Conservation (phyloP, 2,888 invertebrate species). For the Hymenopus coronatus region DNA sequence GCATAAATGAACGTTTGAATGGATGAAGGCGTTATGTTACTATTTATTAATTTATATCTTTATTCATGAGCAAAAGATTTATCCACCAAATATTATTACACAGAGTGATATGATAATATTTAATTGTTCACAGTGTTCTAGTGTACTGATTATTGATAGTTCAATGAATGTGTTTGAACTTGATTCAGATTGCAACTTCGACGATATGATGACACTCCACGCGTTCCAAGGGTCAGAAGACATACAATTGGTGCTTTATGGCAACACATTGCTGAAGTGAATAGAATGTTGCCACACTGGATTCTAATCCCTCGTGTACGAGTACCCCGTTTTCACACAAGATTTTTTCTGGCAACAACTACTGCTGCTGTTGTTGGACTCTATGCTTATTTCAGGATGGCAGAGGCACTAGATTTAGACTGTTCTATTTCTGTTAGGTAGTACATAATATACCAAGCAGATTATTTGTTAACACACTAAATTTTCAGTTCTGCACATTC, state of each 20-base stretch:
- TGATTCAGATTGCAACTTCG: conserved; percentile 30
- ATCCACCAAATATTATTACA: no score
- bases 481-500: not conserved
- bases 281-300: conserved; percentile 15
- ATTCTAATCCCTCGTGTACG: conserved; percentile 42
- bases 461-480: not conserved
- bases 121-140: no score
- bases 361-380: conserved; percentile 59
- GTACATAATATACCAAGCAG: not conserved
- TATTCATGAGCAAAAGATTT: no score
- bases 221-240: not conserved
- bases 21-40: no score
- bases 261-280: not conserved
- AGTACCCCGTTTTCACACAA: conserved; percentile 45
- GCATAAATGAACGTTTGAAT: no score
- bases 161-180: no score
- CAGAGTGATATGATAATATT: no score
- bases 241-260: not conserved
- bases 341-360: conserved; percentile 54
- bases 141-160: no score
- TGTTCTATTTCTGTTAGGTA: conserved; percentile 21
- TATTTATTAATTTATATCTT: no score
- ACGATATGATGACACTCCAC: conserved; percentile 30
- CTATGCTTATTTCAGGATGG: conserved; percentile 51
- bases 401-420: conserved; percentile 23